Conservation (phyloP, 2,888 invertebrate genomes). For the Melanostoma mellinum region DNA sequence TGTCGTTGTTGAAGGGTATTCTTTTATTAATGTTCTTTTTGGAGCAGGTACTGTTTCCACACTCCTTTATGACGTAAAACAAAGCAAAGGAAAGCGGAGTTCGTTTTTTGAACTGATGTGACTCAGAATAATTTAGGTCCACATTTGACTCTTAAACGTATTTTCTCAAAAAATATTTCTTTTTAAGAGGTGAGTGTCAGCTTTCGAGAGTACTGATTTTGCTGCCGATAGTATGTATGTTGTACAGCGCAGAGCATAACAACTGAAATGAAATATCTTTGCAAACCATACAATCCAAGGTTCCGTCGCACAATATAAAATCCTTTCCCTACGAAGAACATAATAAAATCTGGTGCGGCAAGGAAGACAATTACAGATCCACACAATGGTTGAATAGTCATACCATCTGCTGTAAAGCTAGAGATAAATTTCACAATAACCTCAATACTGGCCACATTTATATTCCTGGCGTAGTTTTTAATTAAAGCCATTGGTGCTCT, state of each 20-base stretch:
- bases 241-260: too few species aligned
- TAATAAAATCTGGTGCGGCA: constrained; percentile 33
- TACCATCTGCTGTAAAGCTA: constrained; percentile 29
- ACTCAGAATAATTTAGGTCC: too few species aligned
- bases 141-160: not conserved
- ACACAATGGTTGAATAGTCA: constrained; percentile 8
- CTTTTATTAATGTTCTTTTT: too few species aligned
- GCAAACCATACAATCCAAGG: not conserved
- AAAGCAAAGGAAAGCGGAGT: too few species aligned
- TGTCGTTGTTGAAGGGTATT: too few species aligned
- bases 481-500: constrained; percentile 41
- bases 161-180: too few species aligned
- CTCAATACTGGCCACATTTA: constrained; percentile 20
- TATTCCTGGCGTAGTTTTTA: constrained; percentile 46
- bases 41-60: too few species aligned
- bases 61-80: too few species aligned
- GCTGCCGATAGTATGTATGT: too few species aligned
- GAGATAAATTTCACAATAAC: constrained; percentile 38
- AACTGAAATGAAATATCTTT: not conserved
- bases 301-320: not conserved
- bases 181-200: too few species aligned
- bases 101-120: too few species aligned
- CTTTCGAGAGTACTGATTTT: too few species aligned
- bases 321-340: not conserved
- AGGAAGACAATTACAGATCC: constrained; percentile 10